These are phyloP conservation scores for Oreochromis niloticus DNA, from an alignment of 2,113 vertebrate species.

Conservation along the genomic window DNA sequence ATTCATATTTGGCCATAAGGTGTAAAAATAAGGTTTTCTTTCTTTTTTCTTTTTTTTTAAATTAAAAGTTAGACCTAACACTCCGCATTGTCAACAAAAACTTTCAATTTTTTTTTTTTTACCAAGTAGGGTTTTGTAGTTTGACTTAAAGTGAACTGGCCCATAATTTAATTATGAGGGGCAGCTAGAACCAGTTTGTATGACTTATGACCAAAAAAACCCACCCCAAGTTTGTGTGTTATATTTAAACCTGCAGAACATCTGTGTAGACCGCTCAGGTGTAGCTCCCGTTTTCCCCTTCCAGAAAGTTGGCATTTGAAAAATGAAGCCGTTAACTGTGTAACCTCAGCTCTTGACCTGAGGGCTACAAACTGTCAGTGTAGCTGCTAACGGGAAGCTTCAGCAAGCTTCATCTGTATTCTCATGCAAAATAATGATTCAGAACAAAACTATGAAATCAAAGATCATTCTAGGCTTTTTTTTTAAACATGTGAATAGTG, in stretches of 20 bases:
- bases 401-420: background rate
- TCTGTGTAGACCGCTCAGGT: background rate
- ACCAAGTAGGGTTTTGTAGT: background rate
- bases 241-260: background rate
- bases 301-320: background rate
- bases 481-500: background rate
- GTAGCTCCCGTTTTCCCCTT: background rate
- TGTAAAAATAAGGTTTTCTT: background rate
- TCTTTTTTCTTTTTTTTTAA: background rate
- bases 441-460: background rate
- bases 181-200: background rate
- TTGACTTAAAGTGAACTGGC: background rate
- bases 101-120: background rate
- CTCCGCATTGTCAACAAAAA: background rate
- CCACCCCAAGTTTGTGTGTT: background rate
- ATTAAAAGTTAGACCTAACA: background rate
- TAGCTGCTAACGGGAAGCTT: background rate
- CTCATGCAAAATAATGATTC: background rate
- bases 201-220: background rate
- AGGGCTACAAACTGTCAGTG: background rate
- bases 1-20: background rate
- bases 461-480: background rate
- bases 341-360: background rate
- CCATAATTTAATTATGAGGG: background rate
- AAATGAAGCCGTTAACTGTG: background rate